A percentile compares a stretch with the other conserved stretches of the same genome.
phyloP scores from a whole-genome alignment of 2,797 vertebrate species.

The Antennarius maculatus region DNA sequence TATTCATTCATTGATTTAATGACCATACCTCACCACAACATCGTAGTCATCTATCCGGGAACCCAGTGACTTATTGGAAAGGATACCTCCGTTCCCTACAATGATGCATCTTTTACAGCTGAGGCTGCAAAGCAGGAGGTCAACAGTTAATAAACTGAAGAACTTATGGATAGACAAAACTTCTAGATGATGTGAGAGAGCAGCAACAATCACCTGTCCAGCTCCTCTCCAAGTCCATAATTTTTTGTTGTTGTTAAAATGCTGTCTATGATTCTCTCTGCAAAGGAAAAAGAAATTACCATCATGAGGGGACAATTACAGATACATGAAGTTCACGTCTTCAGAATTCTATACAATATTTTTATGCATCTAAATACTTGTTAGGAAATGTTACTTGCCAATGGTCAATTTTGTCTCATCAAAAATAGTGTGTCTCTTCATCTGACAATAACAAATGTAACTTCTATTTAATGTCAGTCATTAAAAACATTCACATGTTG shows the following conservation, averaged over 20 bases:
- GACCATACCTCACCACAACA: constrained; percentile 92
- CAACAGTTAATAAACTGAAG: constrained; percentile 19
- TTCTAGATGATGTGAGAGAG: not conserved
- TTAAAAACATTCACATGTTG: not conserved
- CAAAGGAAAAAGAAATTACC: constrained; percentile 4
- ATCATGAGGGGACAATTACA: constrained; percentile 12
- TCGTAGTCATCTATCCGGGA: constrained; percentile 94
- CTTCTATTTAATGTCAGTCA: not conserved
- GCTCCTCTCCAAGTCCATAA: constrained; percentile 68
- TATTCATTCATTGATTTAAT: not conserved
- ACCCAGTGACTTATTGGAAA: constrained; percentile 95
- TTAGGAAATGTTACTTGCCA: constrained; percentile 11
- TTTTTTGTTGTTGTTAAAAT: constrained; percentile 75
- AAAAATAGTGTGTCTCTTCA: constrained; percentile 1
- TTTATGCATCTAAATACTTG: constrained; percentile 6
- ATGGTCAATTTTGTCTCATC: constrained; percentile 3
- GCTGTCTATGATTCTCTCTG: constrained; percentile 78
- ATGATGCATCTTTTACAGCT: constrained; percentile 94
- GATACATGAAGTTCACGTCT: not conserved
- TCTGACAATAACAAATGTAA: constrained; percentile 7
- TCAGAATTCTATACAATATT: not conserved
- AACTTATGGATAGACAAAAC: not conserved
- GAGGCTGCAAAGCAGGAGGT: constrained; percentile 76
- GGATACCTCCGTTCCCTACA: constrained; percentile 95
- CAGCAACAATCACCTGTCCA: constrained; percentile 70